phyloP scores from a whole-genome alignment of 2,113 vertebrate species.

The Saccopteryx bilineata region DNA sequence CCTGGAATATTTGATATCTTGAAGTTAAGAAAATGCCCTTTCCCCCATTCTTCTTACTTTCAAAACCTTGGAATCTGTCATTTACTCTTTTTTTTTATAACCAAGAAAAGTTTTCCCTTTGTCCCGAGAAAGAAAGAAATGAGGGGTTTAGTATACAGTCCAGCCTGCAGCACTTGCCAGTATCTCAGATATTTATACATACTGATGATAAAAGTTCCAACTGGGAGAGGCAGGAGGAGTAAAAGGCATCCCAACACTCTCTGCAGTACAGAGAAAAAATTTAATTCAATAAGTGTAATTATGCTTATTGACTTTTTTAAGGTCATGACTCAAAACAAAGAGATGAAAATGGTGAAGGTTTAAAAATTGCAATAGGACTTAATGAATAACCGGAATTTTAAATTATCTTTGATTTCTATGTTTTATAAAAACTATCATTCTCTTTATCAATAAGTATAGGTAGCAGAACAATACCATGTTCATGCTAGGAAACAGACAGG shows the following conservation, averaged over 20 bases:
- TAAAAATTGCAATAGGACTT: neutral
- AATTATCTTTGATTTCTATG: constrained; percentile 15
- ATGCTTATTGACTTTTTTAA: neutral
- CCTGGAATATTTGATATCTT: rapidly evolving
- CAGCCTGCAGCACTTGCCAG: neutral
- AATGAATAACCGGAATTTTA: constrained; percentile 24
- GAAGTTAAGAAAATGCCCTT: neutral
- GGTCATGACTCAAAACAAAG: neutral
- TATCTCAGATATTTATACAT: neutral
- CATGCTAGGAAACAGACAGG: neutral
- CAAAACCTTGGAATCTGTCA: neutral
- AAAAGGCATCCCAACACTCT: too few relatives aligned
- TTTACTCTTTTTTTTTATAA: neutral
- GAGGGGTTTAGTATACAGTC: neutral
- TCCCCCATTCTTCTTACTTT: neutral
- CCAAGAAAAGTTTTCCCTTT: neutral
- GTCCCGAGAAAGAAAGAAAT: neutral
- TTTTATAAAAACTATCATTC: neutral
- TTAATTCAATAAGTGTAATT: constrained; percentile 4
- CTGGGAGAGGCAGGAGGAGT: rapidly evolving
- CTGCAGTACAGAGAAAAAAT: neutral
- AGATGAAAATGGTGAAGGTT: neutral
- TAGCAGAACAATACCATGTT: neutral
- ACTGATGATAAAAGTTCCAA: neutral
- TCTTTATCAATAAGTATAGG: neutral